phyloP scores from a whole-genome alignment of 2,113 vertebrate genomes.

The Bucco capensis region DNA sequence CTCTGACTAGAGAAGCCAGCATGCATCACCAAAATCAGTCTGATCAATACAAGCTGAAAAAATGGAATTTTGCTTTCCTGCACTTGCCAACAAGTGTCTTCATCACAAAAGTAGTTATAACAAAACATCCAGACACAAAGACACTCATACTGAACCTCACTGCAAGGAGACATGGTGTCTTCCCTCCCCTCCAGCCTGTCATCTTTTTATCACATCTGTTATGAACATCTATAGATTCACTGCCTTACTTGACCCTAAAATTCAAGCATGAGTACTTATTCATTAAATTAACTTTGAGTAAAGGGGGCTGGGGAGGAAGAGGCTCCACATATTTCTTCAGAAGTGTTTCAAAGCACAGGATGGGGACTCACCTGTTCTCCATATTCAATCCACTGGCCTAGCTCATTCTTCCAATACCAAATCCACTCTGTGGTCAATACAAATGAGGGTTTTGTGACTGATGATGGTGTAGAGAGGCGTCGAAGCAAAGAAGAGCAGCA shows the following conservation, averaged over 20 bases:
- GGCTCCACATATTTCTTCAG: not conserved
- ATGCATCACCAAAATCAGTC: not conserved
- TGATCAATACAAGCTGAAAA: not conserved
- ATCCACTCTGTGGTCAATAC: conserved; percentile 84
- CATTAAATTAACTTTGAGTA: not conserved
- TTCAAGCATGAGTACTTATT: not conserved
- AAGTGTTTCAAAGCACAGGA: not conserved
- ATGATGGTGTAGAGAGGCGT: conserved; percentile 82
- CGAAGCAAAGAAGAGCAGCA: conserved; percentile 47
- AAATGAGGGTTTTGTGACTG: conserved; percentile 75
- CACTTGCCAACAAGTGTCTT: not conserved
- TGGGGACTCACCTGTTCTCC: conserved; percentile 71
- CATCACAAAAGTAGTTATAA: not conserved
- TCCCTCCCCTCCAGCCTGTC: not conserved
- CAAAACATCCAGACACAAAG: not conserved
- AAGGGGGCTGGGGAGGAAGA: not conserved
- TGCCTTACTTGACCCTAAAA: not conserved
- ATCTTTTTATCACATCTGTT: not conserved
- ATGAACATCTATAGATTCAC: not conserved
- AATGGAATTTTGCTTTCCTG: not conserved
- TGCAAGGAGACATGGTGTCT: not conserved
- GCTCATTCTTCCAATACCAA: conserved; percentile 84
- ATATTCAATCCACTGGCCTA: conserved; percentile 77
- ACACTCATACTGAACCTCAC: not conserved
- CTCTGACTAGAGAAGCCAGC: not conserved